phyloP scores from a whole-genome alignment of 2,113 vertebrate species.

The Holacanthus passer region DNA sequence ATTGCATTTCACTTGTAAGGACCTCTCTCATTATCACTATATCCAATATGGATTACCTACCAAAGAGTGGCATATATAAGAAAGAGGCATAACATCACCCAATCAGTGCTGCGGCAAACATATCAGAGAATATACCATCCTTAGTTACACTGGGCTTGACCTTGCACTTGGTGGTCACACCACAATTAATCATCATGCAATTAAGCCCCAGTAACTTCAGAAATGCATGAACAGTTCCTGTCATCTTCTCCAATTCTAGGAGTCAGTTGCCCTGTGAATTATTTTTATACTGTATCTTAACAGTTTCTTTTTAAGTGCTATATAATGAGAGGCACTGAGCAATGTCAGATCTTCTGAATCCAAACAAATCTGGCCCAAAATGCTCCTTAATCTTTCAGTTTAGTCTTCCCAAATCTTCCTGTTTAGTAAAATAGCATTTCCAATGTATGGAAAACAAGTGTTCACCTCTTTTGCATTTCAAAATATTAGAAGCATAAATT shows the following conservation, averaged over 20 bases:
- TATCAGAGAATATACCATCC: slow-evolving; percentile 40
- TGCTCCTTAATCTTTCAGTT: neutral
- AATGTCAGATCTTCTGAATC: neutral
- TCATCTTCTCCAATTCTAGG: neutral
- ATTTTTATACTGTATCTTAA: slow-evolving; percentile 67
- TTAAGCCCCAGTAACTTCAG: slow-evolving; percentile 26
- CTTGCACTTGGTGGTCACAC: slow-evolving; percentile 49
- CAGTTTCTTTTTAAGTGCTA: slow-evolving; percentile 79
- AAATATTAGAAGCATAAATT: neutral
- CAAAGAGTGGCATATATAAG: slow-evolving; percentile 77
- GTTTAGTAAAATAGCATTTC: neutral
- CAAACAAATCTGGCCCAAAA: slow-evolving; percentile 6
- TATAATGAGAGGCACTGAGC: slow-evolving; percentile 12
- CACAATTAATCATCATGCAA: slow-evolving; percentile 41
- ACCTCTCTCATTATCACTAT: slow-evolving; percentile 83
- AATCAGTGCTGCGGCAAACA: slow-evolving; percentile 63
- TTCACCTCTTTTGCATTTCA: neutral
- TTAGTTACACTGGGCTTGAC: slow-evolving; percentile 39
- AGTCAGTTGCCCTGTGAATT: slow-evolving; percentile 11
- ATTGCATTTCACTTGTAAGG: slow-evolving; percentile 70
- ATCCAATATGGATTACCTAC: slow-evolving; percentile 99
- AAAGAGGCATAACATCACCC: slow-evolving; percentile 54
- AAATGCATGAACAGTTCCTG: slow-evolving; percentile 26
- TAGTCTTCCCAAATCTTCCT: neutral
- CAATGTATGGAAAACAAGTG: neutral